Base-by-base conservation (phyloP, 2,888 invertebrate genomes). In the Sicus ferrugineus region DNA sequence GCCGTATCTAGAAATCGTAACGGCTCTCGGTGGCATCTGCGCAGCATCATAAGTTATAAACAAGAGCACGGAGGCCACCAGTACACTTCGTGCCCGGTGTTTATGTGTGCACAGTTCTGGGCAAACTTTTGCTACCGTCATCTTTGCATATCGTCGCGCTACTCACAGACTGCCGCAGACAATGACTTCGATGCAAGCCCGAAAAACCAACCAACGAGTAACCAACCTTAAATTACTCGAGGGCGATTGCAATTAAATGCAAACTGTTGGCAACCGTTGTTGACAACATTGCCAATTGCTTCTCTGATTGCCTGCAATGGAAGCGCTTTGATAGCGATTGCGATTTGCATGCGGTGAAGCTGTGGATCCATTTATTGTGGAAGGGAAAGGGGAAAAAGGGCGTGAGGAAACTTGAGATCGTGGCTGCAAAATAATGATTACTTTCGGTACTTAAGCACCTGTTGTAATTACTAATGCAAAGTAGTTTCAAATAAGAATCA, bases 241-340 rank as follows among this genome's bases (percentile, higher is more conserved):
- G 46, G 58, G 38, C 31, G 58, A 58, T 59, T 64, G 34, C 63
- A 70, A 72, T 72, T 72, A 72, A 68, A 70, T 66, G 68, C 70
- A 70, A 58, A 68, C 52, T 66, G 68, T 72, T 72, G 72, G 72
- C 72, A 70, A 56, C 48, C 58, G 58, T 48, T 59, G 67, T 30
- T 67, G 67, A 67, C 67, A 67, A 59, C 46, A 59, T 58, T 67
- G 30, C 46, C 67, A 67, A 67, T 65, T 65, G 59, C 26, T 54
- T 31, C 64, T 48, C 21, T 46, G 59, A 67, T 67, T 59, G 67
- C 56, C 38, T 6, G 38, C 46, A 16, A 19, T 11, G 19, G 46
- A 21, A n/a, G 14, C 54, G 26, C 19, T 34, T 30, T 48, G 58
- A 67, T 67, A 48, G 50, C 58, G 67, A 59, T 56, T 67, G 67